Conservation (phyloP, 2,113 vertebrate species). For the Labrus mixtus region DNA sequence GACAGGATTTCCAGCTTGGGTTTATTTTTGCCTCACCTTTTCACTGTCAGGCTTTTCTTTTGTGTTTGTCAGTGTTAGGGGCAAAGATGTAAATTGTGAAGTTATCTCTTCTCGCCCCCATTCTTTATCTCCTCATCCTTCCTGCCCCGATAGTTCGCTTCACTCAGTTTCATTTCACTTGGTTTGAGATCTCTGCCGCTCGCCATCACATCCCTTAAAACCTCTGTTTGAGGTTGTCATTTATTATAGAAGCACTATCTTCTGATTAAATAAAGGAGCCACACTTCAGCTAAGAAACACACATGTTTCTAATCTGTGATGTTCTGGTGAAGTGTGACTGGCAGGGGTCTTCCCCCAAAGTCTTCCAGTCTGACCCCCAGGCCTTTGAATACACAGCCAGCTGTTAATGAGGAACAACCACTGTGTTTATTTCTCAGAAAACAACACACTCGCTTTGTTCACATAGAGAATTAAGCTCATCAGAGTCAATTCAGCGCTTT, state of each 20-base stretch:
- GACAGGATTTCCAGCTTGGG: not conserved
- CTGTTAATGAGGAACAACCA: not conserved
- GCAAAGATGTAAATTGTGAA: conserved; percentile 8
- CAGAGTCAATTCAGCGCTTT: not conserved
- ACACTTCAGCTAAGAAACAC: conserved; percentile 11
- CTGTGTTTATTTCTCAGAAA: not conserved
- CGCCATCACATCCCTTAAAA: conserved; percentile 33
- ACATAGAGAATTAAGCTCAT: not conserved
- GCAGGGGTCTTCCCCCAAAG: conserved; percentile 37
- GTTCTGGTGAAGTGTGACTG: conserved; percentile 6
- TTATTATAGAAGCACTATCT: conserved; percentile 9
- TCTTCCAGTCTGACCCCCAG: not conserved
- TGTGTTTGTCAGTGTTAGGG: not conserved
- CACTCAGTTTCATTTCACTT: conserved; percentile 2
- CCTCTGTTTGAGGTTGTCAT: conserved; percentile 14
- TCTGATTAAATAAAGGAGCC: conserved; percentile 25
- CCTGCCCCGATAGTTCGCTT: not conserved
- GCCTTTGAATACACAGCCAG: not conserved
- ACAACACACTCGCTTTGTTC: not conserved
- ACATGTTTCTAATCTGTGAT: conserved; percentile 2
- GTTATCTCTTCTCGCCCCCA: not conserved
- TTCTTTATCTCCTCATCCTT: not conserved
- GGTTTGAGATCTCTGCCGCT: not conserved
- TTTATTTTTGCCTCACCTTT: conserved; percentile 30
- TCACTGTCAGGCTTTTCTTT: not conserved